A percentile compares a stretch with the other conserved stretches of the same genome.
phyloP scores from a whole-genome alignment of 1,140 invertebrate species.

The Dryas iulia region DNA sequence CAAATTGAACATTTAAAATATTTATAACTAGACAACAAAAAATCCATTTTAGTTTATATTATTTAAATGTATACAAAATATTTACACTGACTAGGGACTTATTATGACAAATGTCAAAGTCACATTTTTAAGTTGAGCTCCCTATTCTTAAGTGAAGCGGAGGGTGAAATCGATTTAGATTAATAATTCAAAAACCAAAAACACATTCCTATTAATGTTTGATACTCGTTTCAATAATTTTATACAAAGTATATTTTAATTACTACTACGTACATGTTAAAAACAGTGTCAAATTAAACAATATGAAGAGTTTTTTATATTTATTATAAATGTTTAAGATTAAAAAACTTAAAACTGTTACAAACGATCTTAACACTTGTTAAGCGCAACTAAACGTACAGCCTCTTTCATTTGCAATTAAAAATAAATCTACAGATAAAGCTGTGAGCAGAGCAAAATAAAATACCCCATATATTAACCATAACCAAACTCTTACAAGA shows the following conservation, averaged over 20 bases:
- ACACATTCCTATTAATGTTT: too few species aligned
- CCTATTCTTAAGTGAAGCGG: too few species aligned
- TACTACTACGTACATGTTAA: too few species aligned
- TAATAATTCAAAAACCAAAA: too few species aligned
- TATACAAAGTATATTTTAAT: too few species aligned
- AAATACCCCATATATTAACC: constrained; percentile 68
- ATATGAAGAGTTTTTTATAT: background rate
- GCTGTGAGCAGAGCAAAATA: constrained; percentile 64
- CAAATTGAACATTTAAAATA: too few species aligned
- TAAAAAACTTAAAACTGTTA: background rate
- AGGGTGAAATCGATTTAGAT: too few species aligned
- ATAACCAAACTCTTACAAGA: constrained; percentile 63
- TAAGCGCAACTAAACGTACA: constrained; percentile 74
- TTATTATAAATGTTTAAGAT: background rate
- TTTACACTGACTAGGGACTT: background rate
- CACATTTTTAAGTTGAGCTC: background rate
- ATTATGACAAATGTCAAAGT: background rate
- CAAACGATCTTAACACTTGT: constrained; percentile 9
- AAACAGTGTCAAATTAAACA: background rate
- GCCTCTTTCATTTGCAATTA: constrained; percentile 71
- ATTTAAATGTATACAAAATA: too few species aligned
- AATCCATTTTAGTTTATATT: too few species aligned
- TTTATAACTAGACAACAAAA: background rate
- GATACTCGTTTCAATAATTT: too few species aligned
- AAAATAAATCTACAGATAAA: constrained; percentile 63